Base-by-base conservation (phyloP, 2,113 vertebrate genomes). In the Nycticorax nycticorax region DNA sequence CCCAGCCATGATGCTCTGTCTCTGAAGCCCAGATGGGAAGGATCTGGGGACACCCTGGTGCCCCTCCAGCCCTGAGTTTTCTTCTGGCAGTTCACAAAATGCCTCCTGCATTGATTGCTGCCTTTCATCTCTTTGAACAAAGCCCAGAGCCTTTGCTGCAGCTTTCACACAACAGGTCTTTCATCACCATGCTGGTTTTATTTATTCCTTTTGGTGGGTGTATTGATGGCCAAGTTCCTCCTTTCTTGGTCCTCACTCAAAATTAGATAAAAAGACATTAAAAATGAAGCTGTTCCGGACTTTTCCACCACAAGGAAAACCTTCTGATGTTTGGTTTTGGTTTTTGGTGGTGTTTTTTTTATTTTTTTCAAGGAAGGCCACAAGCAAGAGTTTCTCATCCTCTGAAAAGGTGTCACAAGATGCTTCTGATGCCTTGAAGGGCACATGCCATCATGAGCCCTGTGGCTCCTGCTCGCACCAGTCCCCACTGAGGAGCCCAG, bases 101-200 rank as follows among this genome's bases (percentile, higher is more conserved):
- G 24, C 63, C 63, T 87, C 67, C 27, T 18, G 12, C 72, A 90
- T 91, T 55, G 93, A 97, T 95, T 48, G 8, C 52, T 64, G 85
- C 79, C 95, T 97, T 88, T 86, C 69, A 88, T 88, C 88, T 94
- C 90, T 78, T 85, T 86, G 72, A 90, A 93, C 82, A 93, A 95
- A 94, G 95, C 80, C 50, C 0, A 0, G 21, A 78, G 92, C 57
- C 73, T 90, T 62, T 2, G 2, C 55, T 78, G 55, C 66, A 64
- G 89, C 82, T 73, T 88, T 92, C 62, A 28, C 68, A 88, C 94
- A 96, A 90, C 93, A 95, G 89, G 89, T 95, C 82, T 96, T 96
- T 96, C 88, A 92, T 82, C 92, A 85, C n/a, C 41, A 59, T 3
- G 0, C 62, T 75, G 66, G 62, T 14, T 10, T 95, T 90, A 72